These are phyloP conservation scores for Morphnarchus princeps DNA, from an alignment of 2,113 vertebrate genomes.

Conservation along the genomic window DNA sequence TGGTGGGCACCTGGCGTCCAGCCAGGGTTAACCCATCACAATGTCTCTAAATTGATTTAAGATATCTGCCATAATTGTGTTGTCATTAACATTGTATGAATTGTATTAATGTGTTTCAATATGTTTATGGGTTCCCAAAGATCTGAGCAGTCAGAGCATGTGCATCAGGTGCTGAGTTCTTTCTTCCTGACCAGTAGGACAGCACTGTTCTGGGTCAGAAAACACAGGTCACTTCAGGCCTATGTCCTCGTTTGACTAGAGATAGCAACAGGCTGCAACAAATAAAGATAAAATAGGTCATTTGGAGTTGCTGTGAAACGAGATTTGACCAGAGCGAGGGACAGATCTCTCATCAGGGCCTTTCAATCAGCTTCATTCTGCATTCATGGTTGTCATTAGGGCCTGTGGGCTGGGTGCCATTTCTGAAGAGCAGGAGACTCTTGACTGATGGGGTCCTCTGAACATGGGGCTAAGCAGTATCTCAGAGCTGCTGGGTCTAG, in stretches of 20 bases:
- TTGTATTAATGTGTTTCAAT: neutral
- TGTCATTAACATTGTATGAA: neutral
- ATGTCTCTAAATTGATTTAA: neutral
- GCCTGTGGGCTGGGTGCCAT: neutral
- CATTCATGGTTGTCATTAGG: accelerated
- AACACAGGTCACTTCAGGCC: neutral
- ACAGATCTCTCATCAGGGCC: neutral
- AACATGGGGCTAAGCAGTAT: accelerated
- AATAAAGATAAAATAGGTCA: neutral
- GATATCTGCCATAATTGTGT: neutral
- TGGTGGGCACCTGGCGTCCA: too few species aligned
- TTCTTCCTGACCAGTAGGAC: neutral
- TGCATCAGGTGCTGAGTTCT: neutral
- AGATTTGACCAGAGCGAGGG: neutral
- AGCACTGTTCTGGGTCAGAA: neutral
- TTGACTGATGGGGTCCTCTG: neutral
- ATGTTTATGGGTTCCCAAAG: neutral
- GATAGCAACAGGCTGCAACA: neutral
- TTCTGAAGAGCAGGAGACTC: neutral
- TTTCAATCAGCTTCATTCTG: neutral
- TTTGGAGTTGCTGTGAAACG: neutral
- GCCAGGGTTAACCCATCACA: too few species aligned
- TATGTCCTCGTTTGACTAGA: neutral
- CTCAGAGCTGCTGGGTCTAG: neutral
- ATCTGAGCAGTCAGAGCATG: neutral